Percentiles rank a stretch among this genome's conserved stretches.
Conservation (phyloP, 2,797 vertebrate genomes). For the Octomys mimax region DNA sequence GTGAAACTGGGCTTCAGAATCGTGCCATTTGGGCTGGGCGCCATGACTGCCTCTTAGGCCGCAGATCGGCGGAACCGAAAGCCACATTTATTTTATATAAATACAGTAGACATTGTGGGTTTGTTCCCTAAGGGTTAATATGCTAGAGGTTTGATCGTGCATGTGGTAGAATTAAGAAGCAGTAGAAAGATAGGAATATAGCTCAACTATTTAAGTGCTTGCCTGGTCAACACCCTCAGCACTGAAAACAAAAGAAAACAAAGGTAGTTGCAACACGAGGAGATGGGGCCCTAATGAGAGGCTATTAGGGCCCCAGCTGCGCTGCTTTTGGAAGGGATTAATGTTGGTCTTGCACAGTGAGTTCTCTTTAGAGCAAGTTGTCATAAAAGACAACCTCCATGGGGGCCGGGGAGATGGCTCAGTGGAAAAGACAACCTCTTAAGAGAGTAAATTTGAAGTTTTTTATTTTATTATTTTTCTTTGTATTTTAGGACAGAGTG, state of each 20-base stretch:
- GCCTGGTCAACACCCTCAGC: not conserved
- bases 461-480: not conserved
- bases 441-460: not conserved
- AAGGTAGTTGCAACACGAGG: not conserved
- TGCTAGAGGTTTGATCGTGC: not conserved
- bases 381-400: not conserved
- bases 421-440: not conserved
- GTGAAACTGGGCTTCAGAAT: too few relatives aligned
- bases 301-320: not conserved
- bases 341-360: not conserved
- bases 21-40: too few relatives aligned
- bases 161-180: not conserved
- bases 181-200: not conserved
- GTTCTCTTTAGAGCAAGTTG: not conserved
- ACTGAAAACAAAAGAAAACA: not conserved
- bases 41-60: too few relatives aligned
- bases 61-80: too few relatives aligned
- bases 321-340: not conserved
- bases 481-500: too few relatives aligned
- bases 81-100: not conserved
- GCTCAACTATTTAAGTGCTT: not conserved
- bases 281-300: not conserved
- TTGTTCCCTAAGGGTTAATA: not conserved
- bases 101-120: not conserved
- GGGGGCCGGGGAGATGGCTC: too few relatives aligned